Evolutionary conservation across 2,888 invertebrate genomes (phyloP), one percentile per base, ranked within the genome.

Genomic region (Drosophila demipolita): DNA sequence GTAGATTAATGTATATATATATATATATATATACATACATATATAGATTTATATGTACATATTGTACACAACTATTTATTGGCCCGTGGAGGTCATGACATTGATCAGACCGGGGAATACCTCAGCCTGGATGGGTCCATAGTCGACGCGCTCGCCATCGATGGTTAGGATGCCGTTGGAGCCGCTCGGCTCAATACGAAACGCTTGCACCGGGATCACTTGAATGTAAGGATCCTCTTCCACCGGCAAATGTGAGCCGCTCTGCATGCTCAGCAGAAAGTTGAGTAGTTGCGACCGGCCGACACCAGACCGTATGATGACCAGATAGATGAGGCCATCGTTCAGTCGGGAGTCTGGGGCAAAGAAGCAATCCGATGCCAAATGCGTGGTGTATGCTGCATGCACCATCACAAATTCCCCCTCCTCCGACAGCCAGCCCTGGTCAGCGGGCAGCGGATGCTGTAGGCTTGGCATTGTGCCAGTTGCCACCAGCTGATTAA

Each of bases 261-360:
- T 95, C 77, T 96, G 96, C 77, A 98, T 94, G 52, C 96, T 96
- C 48, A 97, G 92, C 61, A 99, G 94, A 92, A 98, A 97, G 88
- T 97, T 95, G 26, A 96, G 87, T 60, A 98, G 94, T 91, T 97
- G 97, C 33, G 96, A 94, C 82, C 98, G 94, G 9, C 96, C 95
- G 59, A 97, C 96, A 6, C 96, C 97, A 5, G 96, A 96, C 82
- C 95, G 95, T 58, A 98, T 96, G 60, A 98, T 95, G 36, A 98
- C 94, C 92, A 99, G 94, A 96, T 98, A 98, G 91, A 99, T 98
- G 40, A 97, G 94, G 0, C 98, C 98, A 92, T 99, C 99, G 75
- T 97, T 96, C 20, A 99, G 94, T 76, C 95, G 95, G 0, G 99
- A 97, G 36, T 96, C 95, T 0, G 99, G 99, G 0, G 98, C 97